Percentiles rank a stretch among this genome's conserved stretches.
These are phyloP conservation scores for Cheirogaleus medius DNA, from an alignment of 2,113 vertebrate species.

Conservation along the genomic window DNA sequence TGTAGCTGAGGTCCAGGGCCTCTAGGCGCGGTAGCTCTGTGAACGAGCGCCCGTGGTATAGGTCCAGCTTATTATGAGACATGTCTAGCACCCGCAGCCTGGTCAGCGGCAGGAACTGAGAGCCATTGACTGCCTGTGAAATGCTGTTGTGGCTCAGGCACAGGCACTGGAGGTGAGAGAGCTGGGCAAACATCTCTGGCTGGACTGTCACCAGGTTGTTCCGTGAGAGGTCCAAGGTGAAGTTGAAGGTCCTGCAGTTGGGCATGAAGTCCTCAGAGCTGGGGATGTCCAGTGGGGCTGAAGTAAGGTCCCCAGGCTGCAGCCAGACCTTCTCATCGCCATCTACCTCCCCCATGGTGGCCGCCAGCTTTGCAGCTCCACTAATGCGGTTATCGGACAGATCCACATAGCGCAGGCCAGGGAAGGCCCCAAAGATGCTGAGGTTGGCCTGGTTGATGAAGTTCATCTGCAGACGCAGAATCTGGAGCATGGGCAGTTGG, in stretches of 20 bases:
- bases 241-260: not conserved
- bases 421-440: conserved; percentile 60
- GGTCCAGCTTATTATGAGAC: conserved; percentile 79
- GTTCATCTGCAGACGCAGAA: conserved; percentile 65
- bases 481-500: not conserved
- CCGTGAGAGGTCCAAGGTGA: conserved; percentile 71
- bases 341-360: rapidly evolving
- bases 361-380: rapidly evolving
- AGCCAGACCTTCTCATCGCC: rapidly evolving
- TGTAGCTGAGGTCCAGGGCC: conserved; percentile 78
- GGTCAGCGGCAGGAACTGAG: conserved; percentile 62
- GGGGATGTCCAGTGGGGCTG: rapidly evolving
- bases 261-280: not conserved
- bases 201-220: conserved; percentile 71
- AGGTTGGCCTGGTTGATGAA: conserved; percentile 74
- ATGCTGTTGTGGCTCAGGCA: conserved; percentile 73
- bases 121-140: conserved; percentile 63
- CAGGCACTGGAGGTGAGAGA: conserved; percentile 72
- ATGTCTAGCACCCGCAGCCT: conserved; percentile 69
- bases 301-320: rapidly evolving
- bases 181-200: conserved; percentile 48
- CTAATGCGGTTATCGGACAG: conserved; percentile 74
- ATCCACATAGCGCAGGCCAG: conserved; percentile 43
- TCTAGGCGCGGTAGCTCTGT: conserved; percentile 54
- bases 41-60: conserved; percentile 66